Percentiles rank a stretch among this genome's conserved stretches.
Evolutionary conservation across 1,140 invertebrate species (phyloP).

Genomic region (Euura lappo): DNA sequence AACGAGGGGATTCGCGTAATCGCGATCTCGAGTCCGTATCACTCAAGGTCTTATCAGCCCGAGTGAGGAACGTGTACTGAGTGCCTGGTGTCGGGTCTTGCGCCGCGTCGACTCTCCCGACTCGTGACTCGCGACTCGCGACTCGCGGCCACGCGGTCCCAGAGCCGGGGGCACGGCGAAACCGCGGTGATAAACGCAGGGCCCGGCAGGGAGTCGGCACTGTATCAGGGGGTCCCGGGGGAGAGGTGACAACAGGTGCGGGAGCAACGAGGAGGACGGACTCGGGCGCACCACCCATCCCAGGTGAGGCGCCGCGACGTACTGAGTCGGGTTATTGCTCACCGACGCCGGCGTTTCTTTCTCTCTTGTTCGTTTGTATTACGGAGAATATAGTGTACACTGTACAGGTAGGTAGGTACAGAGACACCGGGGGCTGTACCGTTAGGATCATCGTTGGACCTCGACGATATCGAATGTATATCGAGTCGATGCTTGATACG

Average conservation of each 20-base stretch:
- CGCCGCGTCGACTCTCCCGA: neutral
- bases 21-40: neutral
- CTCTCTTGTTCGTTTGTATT: neutral
- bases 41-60: neutral
- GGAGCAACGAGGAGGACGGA: neutral
- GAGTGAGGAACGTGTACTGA: neutral
- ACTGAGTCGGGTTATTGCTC: neutral
- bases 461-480: no score
- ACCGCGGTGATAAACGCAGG: neutral
- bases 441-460: neutral
- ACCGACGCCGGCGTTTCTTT: neutral
- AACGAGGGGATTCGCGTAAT: neutral
- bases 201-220: neutral
- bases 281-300: neutral
- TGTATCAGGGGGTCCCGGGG: neutral
- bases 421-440: neutral
- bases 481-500: no score
- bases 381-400: neutral
- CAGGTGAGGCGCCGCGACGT: neutral
- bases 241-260: no score
- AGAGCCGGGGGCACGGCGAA: neutral
- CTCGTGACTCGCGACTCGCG: neutral
- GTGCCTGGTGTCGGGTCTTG: neutral
- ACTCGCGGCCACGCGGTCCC: neutral
- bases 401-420: neutral